These are phyloP conservation scores for Conops quadrifasciatus DNA, from an alignment of 2,888 invertebrate species.

Conservation along the genomic window DNA sequence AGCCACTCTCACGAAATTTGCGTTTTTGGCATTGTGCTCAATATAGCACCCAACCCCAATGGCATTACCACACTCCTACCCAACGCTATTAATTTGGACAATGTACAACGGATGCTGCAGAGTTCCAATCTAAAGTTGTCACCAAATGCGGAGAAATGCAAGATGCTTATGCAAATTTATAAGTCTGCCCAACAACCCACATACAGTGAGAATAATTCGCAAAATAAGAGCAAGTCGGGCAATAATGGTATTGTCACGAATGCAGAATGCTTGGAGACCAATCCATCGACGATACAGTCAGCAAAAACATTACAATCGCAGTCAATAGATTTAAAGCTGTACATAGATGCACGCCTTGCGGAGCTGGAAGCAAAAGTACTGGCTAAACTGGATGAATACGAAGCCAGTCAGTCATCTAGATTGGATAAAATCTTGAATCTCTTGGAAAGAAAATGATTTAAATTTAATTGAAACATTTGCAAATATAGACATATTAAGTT, in stretches of 20 bases:
- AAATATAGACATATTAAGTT: not conserved
- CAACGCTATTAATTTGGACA: slow-evolving; percentile 53
- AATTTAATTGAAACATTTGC: not conserved
- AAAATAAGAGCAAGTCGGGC: not conserved
- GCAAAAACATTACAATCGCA: not conserved
- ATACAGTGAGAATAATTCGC: not conserved
- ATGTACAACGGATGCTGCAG: slow-evolving; percentile 55
- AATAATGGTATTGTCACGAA: not conserved
- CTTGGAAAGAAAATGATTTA: slow-evolving; percentile 44
- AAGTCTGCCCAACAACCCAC: slow-evolving; percentile 15
- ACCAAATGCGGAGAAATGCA: slow-evolving; percentile 53
- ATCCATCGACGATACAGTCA: too few species aligned
- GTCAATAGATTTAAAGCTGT: slow-evolving; percentile 42
- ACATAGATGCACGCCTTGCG: slow-evolving; percentile 53
- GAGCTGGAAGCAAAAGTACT: slow-evolving; percentile 51
- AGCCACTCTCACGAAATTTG: slow-evolving; percentile 55
- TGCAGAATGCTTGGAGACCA: not conserved
- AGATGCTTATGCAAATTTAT: slow-evolving; percentile 51
- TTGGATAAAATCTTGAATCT: slow-evolving; percentile 55
- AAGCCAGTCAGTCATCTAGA: slow-evolving; percentile 53
- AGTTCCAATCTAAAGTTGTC: slow-evolving; percentile 47
- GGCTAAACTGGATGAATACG: slow-evolving; percentile 50
- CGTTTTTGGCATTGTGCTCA: slow-evolving; percentile 58
- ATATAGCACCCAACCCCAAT: slow-evolving; percentile 57
- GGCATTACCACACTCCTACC: slow-evolving; percentile 55